phyloP scores from a whole-genome alignment of 2,113 vertebrate genomes.

The Scortum barcoo region DNA sequence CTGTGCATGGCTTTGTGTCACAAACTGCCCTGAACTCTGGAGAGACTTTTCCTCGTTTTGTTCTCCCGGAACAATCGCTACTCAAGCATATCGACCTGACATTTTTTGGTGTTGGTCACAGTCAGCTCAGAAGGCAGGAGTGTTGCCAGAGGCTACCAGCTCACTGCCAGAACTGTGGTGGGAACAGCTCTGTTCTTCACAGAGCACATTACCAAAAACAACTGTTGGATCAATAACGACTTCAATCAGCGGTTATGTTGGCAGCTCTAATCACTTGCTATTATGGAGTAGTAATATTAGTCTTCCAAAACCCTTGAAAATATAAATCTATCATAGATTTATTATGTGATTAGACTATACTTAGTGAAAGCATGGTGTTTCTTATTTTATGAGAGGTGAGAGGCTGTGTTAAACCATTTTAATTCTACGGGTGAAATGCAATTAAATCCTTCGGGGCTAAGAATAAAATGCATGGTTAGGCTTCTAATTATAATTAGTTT shows the following conservation, averaged over 20 bases:
- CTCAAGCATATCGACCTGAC: background rate
- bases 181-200: conserved; percentile 18
- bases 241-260: conserved; percentile 32
- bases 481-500: conserved; percentile 49
- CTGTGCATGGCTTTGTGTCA: background rate
- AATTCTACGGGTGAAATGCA: conserved; percentile 51
- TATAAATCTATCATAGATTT: conserved; percentile 34
- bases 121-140: conserved; percentile 2
- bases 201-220: conserved; percentile 16
- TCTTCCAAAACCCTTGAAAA: conserved; percentile 11
- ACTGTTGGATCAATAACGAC: conserved; percentile 36
- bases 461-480: conserved; percentile 65
- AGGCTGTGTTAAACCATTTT: conserved; percentile 35
- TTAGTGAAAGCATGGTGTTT: conserved; percentile 16
- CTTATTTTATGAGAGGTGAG: conserved; percentile 26
- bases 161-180: conserved; percentile 20
- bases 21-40: background rate
- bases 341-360: conserved; percentile 17
- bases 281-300: conserved; percentile 8
- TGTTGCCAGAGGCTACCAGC: conserved; percentile 25
- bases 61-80: background rate
- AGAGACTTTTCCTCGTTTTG: background rate
- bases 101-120: conserved; percentile 24
- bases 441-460: conserved; percentile 42
- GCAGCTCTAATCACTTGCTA: conserved; percentile 27